Conservation (phyloP, 2,797 vertebrate genomes). For the Danio tinwini region DNA sequence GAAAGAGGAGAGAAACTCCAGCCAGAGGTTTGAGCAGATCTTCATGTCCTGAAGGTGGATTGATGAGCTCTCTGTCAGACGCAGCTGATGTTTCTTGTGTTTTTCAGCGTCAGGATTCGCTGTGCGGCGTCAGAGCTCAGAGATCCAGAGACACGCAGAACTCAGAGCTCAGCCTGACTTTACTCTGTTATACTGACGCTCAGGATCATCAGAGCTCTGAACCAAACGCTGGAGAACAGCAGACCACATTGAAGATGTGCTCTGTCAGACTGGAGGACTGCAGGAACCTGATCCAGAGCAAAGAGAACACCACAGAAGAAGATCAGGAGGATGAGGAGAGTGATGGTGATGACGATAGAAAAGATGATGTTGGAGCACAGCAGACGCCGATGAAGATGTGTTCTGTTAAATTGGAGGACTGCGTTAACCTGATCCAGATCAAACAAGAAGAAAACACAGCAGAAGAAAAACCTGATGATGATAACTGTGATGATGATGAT, state of each 20-base stretch:
- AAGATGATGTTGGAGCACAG: too few relatives aligned
- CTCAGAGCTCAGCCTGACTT: constrained; percentile 12
- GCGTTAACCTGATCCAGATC: constrained; percentile 3
- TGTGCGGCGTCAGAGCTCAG: background rate
- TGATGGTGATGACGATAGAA: too few relatives aligned
- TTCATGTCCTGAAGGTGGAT: background rate
- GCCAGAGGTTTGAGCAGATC: background rate
- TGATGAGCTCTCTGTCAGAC: background rate
- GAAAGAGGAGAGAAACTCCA: constrained; percentile 5
- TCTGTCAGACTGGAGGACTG: too few relatives aligned
- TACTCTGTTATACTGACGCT: constrained; percentile 18
- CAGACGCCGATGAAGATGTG: background rate
- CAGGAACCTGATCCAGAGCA: too few relatives aligned
- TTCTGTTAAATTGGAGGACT: constrained; percentile 20
- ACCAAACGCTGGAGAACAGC: too few relatives aligned
- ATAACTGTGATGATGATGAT: background rate
- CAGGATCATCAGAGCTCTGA: constrained; percentile 5
- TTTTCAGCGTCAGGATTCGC: background rate
- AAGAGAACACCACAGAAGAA: too few relatives aligned
- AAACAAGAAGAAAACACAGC: background rate
- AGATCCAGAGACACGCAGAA: background rate
- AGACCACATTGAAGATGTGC: too few relatives aligned
- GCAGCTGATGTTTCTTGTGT: background rate
- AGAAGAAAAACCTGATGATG: background rate
- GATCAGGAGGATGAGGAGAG: too few relatives aligned